Evolutionary conservation across 2,113 vertebrate genomes (phyloP), one percentile per base, ranked within the genome.

Genomic region (Paradoxurus hermaphroditus): DNA sequence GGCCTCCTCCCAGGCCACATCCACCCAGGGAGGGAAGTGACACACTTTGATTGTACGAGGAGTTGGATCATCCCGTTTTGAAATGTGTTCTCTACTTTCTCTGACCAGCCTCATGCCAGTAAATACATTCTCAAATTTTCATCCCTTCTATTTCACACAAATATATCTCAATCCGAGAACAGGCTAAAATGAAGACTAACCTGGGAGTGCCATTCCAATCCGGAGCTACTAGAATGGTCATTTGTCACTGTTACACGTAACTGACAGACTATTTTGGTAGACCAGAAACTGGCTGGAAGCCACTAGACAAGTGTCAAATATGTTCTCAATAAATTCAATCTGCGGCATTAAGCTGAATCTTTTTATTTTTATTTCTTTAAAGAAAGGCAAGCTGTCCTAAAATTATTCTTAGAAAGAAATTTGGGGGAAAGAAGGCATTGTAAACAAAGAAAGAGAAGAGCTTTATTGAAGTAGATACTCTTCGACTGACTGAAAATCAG

Each of bases 241-340:
- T 81, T 62, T 84, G 65, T 84, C 90, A 87, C 77, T 75, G 29
- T 96, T 89, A 51, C 34, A 27, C 56, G 86, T 65, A 94, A 82
- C 73, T 86, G 86, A 95, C 49, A 72, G 51, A 53, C 78, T 95
- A 51, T 89, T 93, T 65, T 72, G 39, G 75, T 87, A 53, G 46
- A 63, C 56, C 91, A 88, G 63, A 85, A 94, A 75, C 36, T 87
- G 72, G 25, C 91, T 88, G 49, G 19, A 82, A 94, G 44, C 19
- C 84, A 67, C 65, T 29, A 93, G 46, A 83, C 67, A 82, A 95
- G 49, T 73, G 18, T 79, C 86, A 90, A 89, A 86, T 70, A 86
- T 4, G 19, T 89, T 93, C 84, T 97, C 87, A 95, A 53, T 92
- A 90, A 89, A 95, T 67, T n/a, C 44, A 70, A 82, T 82, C 46